Evolutionary conservation across 2,113 vertebrate genomes (phyloP), one percentile per base, ranked within the genome.

Genomic region (Nothobranchius kuhntae): DNA sequence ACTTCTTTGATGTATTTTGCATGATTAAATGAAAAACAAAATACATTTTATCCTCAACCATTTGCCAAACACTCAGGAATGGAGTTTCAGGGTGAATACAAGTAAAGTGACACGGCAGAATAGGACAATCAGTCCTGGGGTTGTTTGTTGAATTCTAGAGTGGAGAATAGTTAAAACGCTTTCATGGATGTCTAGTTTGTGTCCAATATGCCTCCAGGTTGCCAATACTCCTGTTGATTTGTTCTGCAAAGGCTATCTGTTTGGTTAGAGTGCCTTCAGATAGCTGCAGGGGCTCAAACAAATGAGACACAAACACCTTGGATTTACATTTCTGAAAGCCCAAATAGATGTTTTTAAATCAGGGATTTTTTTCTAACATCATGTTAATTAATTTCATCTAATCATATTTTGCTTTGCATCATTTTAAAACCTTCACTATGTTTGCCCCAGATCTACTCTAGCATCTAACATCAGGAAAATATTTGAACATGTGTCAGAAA

Each of bases 161-260:
- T 9, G 17, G 46, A 50, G 14, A 50, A 36, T 46, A 15, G 15
- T 50, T 50, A 36, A 61, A 61, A 13, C 10, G 46, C n/a, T 17
- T 61, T 47, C 24, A 47, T 61, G 58, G 58, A 61, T 61, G 42
- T 61, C 44, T 7, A 13, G 42, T 26, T 60, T 47, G 44, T 61
- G 44, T 47, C 45, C 58, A 61, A 47, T 46, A 47, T 61, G 58
- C 44, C 44, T 61, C 58, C 58, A 61, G 58, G 44, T 30, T 61
- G 58, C 24, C 58, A 30, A 26, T 40, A 61, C 21, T 46, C 58
- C 44, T 47, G 42, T 47, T 46, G 44, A 61, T 61, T 30, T 47
- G 21, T 42, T 47, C 24, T 58, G 15, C 38, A 58, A 58, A 58
- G 40, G 11, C n/a, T 40, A 3, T 3, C 38, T 61, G 21, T 47